Evolutionary conservation across 2,888 invertebrate species (phyloP).

Genomic region (Cephus runcator): DNA sequence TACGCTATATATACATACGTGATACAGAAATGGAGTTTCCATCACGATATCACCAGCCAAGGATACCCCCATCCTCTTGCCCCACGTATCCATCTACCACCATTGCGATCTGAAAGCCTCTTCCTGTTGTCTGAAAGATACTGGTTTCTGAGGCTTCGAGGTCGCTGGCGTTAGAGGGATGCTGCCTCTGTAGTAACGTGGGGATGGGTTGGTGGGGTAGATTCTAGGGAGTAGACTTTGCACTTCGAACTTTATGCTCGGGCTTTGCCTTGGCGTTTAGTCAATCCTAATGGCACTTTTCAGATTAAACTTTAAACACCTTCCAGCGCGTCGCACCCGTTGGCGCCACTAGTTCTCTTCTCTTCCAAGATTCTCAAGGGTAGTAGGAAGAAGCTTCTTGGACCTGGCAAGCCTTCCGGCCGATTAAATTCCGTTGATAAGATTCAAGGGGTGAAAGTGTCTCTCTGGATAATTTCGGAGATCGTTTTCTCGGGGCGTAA

Average conservation of each 20-base stretch:
- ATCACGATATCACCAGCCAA: not conserved
- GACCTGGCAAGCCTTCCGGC: not conserved
- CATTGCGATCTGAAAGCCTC: constrained; percentile 53
- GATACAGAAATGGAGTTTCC: not conserved
- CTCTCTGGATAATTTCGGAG: not conserved
- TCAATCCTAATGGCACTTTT: constrained; percentile 55
- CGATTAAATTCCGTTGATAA: not conserved
- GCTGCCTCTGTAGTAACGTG: constrained; percentile 4
- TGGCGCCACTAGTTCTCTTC: not conserved
- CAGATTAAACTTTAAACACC: constrained; percentile 49
- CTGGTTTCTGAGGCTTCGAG: constrained; percentile 30
- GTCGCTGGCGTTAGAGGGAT: constrained; percentile 31
- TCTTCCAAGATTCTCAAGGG: not conserved
- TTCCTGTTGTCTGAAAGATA: constrained; percentile 57
- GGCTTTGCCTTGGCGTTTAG: constrained; percentile 45
- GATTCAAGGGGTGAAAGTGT: not conserved
- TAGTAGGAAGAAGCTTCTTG: not conserved
- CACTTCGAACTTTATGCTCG: constrained; percentile 56
- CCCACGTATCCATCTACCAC: not conserved
- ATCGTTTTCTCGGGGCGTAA: not conserved
- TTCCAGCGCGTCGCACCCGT: not conserved
- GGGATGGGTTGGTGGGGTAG: constrained; percentile 24
- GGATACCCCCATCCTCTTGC: constrained; percentile 6
- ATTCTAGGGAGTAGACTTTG: constrained; percentile 49
- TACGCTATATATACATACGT: not conserved